Evolutionary conservation across 2,888 invertebrate genomes (phyloP), one percentile per base, ranked within the genome.

Genomic region (Pyrgus malvae): DNA sequence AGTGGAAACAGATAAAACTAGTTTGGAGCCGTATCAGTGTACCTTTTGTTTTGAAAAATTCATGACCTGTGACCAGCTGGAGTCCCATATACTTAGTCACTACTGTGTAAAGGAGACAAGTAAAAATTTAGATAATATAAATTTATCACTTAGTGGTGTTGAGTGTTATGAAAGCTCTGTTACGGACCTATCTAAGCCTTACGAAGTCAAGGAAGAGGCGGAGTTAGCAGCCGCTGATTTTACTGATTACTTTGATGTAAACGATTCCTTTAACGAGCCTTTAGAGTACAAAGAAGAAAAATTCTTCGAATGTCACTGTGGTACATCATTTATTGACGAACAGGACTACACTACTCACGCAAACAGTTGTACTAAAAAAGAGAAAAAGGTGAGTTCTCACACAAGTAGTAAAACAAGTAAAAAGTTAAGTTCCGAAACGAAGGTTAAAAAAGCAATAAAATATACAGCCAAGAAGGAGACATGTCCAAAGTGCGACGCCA

Each of bases 1-100:
- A 63, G 45, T 59, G 57, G 53, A 48, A 45, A 11, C 45, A 4
- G 60, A 59, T 23, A 48, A 60, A 19, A 42, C 23, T 8, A 16
- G 25, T 23, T 14, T 44, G 38, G 54, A 44, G 53, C 60, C 55
- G 27, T 68, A 63, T 29, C 65, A 67, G 55, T 67, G 66, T 54
- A 58, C 64, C 23, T 55, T 64, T 35, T 66, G 68, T 53, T 58
- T 48, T 4, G 59, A 55, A 19, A 66, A 64, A 42, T 68, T 61
- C 49, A 45, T 51, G 27, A 60, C 60, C 38, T 48, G 58, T 35
- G 9, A 45, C 4, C 53, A 53, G 11, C 48, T 69, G n/a, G 61
- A 66, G 48, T 57, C 60, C 19, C 66, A 68, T 55, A 19, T 53
- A 16, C 37, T 56, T 2, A 25, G 54, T 17, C 58, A 53, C 41